Conservation (phyloP, 2,113 vertebrate genomes). For the Peromyscus leucopus region DNA sequence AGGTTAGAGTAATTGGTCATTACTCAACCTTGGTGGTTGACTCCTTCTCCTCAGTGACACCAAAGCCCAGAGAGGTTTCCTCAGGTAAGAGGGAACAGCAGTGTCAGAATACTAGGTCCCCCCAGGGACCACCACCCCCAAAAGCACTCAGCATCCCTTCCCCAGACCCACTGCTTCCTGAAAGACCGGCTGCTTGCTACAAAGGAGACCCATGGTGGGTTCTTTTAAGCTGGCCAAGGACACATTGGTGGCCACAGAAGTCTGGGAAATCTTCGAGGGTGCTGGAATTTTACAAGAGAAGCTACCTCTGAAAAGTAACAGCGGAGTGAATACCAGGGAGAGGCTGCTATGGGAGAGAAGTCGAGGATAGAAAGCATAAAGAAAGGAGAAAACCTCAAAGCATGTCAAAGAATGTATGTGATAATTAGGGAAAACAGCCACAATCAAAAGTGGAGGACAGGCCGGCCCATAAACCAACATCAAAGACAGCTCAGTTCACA, state of each 20-base stretch:
- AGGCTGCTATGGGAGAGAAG: not conserved
- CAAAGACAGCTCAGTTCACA: not conserved
- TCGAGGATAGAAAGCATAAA: not conserved
- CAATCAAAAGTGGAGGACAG: constrained; percentile 26
- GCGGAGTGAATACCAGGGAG: not conserved
- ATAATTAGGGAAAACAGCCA: constrained; percentile 9
- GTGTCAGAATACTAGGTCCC: not conserved
- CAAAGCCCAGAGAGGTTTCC: not conserved
- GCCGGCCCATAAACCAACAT: not conserved
- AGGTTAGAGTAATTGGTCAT: not conserved
- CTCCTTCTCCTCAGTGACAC: not conserved
- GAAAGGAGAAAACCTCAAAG: not conserved
- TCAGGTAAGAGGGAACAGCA: too few species aligned
- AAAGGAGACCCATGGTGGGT: fast-evolving
- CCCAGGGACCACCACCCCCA: too few species aligned
- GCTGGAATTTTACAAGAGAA: not conserved
- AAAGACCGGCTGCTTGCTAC: not conserved
- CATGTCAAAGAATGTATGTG: constrained; percentile 9
- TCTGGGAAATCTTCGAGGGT: not conserved
- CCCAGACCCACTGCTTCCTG: not conserved
- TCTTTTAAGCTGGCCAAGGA: not conserved
- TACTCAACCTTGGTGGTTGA: not conserved
- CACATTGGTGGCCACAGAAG: not conserved
- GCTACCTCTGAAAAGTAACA: not conserved
- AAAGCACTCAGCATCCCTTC: not conserved